A percentile compares a stretch with the other conserved stretches of the same genome.
Evolutionary conservation across 2,797 vertebrate genomes (phyloP).

Genomic region (Sylvilagus floridanus): DNA sequence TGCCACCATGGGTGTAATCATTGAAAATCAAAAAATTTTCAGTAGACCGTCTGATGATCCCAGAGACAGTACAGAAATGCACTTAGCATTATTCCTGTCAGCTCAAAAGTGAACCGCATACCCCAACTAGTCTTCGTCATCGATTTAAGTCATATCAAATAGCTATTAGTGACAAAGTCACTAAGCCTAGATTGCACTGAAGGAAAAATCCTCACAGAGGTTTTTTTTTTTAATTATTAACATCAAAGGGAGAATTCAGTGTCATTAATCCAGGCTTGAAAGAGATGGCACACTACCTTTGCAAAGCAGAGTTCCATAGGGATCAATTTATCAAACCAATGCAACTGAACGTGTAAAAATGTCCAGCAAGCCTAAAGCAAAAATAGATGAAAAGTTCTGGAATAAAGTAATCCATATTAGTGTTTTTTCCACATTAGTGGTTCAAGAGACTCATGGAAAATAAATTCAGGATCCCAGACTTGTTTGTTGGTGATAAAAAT

Average conservation of each 20-base stretch:
- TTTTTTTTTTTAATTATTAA: constrained; percentile 73
- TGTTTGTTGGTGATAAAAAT: neutral
- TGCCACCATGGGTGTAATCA: neutral
- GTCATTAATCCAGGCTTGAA: constrained; percentile 56
- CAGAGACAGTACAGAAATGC: neutral
- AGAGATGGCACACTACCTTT: constrained; percentile 46
- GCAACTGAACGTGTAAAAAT: constrained; percentile 45
- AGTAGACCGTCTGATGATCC: neutral
- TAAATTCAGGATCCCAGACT: neutral
- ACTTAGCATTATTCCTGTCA: neutral
- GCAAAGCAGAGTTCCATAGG: constrained; percentile 45
- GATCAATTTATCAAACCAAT: constrained; percentile 67
- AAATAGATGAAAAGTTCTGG: constrained; percentile 26
- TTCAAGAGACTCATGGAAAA: neutral
- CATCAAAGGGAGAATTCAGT: constrained; percentile 60
- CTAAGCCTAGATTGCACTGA: constrained; percentile 12
- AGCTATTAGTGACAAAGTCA: constrained; percentile 55
- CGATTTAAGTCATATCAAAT: neutral
- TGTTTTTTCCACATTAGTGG: constrained; percentile 27
- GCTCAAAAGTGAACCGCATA: neutral
- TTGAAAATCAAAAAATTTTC: constrained; percentile 39
- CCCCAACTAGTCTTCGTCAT: neutral
- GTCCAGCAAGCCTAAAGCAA: constrained; percentile 45
- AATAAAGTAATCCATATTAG: neutral
- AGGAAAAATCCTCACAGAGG: constrained; percentile 43